These are phyloP conservation scores for Mystacornis crossleyi DNA, from an alignment of 2,113 vertebrate species.

Conservation along the genomic window DNA sequence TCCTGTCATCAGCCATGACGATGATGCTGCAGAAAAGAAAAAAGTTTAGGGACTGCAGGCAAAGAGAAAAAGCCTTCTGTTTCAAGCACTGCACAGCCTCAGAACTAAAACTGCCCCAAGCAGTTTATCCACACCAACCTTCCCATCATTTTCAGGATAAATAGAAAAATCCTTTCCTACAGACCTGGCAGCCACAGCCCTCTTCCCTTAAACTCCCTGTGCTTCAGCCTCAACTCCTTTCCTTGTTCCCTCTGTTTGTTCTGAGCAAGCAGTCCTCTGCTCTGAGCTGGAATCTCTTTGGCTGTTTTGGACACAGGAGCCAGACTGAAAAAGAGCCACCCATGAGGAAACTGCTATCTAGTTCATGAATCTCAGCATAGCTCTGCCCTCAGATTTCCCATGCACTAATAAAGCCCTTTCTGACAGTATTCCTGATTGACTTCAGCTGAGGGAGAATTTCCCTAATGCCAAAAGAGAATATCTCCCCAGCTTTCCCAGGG, in stretches of 20 bases:
- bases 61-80: background rate
- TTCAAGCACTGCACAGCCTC: background rate
- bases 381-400: background rate
- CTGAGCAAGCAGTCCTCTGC: background rate
- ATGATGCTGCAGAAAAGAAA: background rate
- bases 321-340: background rate
- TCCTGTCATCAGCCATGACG: fast-evolving
- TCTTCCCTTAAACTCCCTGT: background rate
- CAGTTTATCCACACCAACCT: background rate
- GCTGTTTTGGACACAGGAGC: background rate
- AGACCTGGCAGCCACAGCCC: background rate
- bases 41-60: background rate
- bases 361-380: background rate
- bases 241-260: background rate
- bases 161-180: background rate
- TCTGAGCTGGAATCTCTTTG: background rate
- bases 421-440: background rate
- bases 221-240: background rate
- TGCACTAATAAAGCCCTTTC: background rate
- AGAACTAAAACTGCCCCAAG: background rate
- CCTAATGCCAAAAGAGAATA: background rate
- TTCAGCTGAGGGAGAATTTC: background rate
- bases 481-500: background rate
- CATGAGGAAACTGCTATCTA: background rate
- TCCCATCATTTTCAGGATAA: background rate